A percentile compares a stretch with the other conserved stretches of the same genome.
These are phyloP conservation scores for Threskiornis aethiopicus DNA, from an alignment of 2,797 vertebrate species.

Conservation along the genomic window DNA sequence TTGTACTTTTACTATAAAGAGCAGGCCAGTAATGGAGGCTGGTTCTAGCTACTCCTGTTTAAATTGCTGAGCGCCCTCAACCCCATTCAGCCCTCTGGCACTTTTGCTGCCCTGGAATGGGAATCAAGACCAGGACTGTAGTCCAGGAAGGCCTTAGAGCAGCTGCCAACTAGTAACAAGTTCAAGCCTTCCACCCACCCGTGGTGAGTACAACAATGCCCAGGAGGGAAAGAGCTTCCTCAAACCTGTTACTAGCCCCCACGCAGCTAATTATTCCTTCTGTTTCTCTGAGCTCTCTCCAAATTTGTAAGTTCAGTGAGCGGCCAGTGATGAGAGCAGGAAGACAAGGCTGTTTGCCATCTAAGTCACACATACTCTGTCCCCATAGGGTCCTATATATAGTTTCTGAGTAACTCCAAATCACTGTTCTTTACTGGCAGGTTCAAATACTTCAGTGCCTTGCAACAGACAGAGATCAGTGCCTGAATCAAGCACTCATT, in stretches of 20 bases:
- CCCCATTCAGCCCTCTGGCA: neutral
- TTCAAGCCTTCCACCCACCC: constrained; percentile 13
- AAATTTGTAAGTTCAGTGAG: neutral
- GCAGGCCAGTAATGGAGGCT: neutral
- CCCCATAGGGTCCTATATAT: neutral
- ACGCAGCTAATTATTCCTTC: neutral
- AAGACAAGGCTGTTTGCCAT: neutral
- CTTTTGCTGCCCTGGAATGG: neutral
- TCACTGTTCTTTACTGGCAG: neutral
- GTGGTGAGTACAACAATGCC: constrained; percentile 29
- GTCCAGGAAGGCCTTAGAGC: neutral
- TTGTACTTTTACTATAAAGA: neutral
- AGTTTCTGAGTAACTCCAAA: neutral
- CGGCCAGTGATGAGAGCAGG: neutral
- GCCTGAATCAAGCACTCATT: neutral
- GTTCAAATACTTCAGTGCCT: neutral
- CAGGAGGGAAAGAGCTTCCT: constrained; percentile 21
- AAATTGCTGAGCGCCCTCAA: neutral
- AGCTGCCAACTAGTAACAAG: constrained; percentile 19
- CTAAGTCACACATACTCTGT: neutral
- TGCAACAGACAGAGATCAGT: neutral
- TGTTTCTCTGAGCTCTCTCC: neutral
- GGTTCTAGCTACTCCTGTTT: neutral
- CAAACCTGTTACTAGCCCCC: neutral
- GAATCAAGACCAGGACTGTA: neutral